These are phyloP conservation scores for Pseudocheirus occidentalis DNA, from an alignment of 2,797 vertebrate genomes.

Conservation along the genomic window DNA sequence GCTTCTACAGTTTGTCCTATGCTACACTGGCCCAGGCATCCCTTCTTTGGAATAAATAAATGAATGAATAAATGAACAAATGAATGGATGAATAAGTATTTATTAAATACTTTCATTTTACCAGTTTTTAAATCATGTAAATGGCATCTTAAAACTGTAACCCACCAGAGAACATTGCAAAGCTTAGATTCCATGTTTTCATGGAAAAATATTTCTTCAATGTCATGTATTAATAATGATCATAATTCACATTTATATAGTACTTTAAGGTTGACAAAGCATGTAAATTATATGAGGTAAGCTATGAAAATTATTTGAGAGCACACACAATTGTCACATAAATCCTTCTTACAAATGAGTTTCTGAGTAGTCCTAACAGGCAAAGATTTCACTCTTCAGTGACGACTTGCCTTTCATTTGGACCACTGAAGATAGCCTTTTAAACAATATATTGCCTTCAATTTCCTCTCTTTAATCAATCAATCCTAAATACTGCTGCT, in stretches of 20 bases:
- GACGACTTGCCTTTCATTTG: neutral
- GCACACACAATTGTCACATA: neutral
- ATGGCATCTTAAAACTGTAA: conserved; percentile 29
- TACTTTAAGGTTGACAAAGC: neutral
- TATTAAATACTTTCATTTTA: neutral
- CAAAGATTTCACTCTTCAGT: neutral
- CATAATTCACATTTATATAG: neutral
- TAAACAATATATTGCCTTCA: neutral
- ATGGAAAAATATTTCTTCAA: neutral
- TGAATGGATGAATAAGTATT: neutral
- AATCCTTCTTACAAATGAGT: neutral
- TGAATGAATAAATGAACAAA: neutral
- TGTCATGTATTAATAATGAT: neutral
- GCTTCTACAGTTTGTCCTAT: neutral
- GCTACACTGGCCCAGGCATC: neutral
- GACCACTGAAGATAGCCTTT: neutral
- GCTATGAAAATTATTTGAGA: conserved; percentile 25
- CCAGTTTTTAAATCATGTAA: neutral
- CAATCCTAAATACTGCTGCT: neutral
- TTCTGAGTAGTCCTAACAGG: neutral
- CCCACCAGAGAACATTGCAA: neutral
- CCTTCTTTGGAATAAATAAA: neutral
- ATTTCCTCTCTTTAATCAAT: neutral
- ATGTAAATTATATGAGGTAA: neutral
- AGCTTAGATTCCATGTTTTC: conserved; percentile 1